Percentiles rank a stretch among this genome's conserved stretches.
Conservation (phyloP, 2,888 invertebrate species). For the Amaurobius ferox region DNA sequence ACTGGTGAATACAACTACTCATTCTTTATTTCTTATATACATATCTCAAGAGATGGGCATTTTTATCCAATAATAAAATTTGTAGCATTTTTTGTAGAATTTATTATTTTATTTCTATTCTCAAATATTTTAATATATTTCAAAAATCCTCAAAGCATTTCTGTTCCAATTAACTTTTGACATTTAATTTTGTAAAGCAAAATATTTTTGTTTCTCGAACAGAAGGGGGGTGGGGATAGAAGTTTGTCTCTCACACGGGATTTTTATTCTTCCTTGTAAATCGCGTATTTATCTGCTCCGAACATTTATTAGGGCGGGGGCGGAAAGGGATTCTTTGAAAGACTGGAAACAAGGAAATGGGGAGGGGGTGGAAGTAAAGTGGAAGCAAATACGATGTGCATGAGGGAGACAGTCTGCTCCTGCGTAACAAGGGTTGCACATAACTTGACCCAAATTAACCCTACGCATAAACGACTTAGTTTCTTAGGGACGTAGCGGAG, state of each 20-base stretch:
- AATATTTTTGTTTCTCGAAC: too few relatives aligned
- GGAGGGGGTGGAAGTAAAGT: constrained; percentile 1
- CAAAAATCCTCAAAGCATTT: too few relatives aligned
- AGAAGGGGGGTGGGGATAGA: too few relatives aligned
- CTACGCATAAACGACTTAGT: constrained; percentile 62
- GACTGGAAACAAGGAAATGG: not conserved
- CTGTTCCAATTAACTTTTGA: too few relatives aligned
- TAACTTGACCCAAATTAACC: constrained; percentile 73
- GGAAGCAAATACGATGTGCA: constrained; percentile 26
- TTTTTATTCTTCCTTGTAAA: not conserved
- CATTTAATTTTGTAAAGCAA: too few relatives aligned
- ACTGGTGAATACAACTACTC: too few relatives aligned
- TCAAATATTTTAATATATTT: too few relatives aligned
- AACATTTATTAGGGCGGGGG: not conserved
- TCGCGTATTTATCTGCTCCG: constrained; percentile 11
- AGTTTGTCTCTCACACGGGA: not conserved
- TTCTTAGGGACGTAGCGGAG: constrained; percentile 43
- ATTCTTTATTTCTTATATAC: too few relatives aligned
- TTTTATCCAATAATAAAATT: too few relatives aligned
- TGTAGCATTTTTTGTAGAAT: too few relatives aligned
- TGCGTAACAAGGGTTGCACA: constrained; percentile 67
- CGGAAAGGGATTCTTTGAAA: not conserved
- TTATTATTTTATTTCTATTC: too few relatives aligned
- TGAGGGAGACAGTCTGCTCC: constrained; percentile 27
- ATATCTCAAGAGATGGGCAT: too few relatives aligned